Percentiles rank a stretch among this genome's conserved stretches.
Conservation (phyloP, 1,140 invertebrate species). For the Diachasmimorpha longicaudata region DNA sequence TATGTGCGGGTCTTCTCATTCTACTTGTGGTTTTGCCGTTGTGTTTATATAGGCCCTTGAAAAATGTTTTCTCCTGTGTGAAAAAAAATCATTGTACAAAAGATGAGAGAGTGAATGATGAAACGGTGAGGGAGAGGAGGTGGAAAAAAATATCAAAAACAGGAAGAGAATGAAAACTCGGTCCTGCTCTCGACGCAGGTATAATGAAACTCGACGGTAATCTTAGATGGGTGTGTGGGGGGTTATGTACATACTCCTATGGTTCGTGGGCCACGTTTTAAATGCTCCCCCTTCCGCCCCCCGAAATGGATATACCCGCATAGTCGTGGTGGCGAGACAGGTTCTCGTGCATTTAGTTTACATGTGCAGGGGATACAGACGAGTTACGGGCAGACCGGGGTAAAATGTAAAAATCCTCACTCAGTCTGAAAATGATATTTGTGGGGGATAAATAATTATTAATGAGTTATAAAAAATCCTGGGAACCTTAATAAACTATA, state of each 20-base stretch:
- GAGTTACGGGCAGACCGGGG: no score
- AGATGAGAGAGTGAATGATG: slow-evolving; percentile 10
- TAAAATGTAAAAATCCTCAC: no score
- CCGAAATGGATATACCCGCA: slow-evolving; percentile 54
- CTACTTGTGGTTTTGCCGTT: background rate
- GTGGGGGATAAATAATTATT: no score
- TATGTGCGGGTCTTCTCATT: slow-evolving; percentile 19
- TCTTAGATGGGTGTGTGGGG: slow-evolving; percentile 45
- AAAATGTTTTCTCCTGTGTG: background rate
- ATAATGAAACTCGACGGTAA: slow-evolving; percentile 54
- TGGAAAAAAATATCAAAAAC: background rate
- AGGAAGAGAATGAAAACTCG: slow-evolving; percentile 2
- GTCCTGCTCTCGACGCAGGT: slow-evolving; percentile 36
- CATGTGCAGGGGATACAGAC: background rate
- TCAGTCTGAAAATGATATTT: no score
- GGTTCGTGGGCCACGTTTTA: slow-evolving; percentile 44
- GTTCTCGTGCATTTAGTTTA: slow-evolving; percentile 11
- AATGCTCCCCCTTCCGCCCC: no score
- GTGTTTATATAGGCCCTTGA: background rate
- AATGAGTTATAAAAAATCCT: no score
- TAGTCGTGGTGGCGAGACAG: background rate
- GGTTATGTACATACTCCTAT: slow-evolving; percentile 37
- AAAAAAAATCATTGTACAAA: background rate
- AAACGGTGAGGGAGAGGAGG: background rate
- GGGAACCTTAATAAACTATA: no score